Evolutionary conservation across 1,140 invertebrate species (phyloP).

Genomic region (Trachymyrmex cornetzi): DNA sequence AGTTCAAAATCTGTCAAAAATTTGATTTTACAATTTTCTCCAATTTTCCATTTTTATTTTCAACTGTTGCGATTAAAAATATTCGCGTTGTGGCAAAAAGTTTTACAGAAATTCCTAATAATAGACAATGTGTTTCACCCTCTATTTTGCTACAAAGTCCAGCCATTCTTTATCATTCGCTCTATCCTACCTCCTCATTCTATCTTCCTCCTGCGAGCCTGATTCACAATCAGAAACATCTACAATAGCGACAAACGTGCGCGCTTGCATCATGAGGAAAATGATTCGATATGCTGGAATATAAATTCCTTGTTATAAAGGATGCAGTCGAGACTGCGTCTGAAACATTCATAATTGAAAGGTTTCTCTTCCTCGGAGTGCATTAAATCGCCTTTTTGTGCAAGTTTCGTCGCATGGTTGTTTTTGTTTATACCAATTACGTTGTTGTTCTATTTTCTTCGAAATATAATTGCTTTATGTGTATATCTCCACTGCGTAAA

Average conservation of each 20-base stretch:
- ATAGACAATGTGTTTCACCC: constrained; percentile 22
- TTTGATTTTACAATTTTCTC: background rate
- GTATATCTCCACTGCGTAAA: constrained; percentile 2
- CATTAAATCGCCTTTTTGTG: constrained; percentile 26
- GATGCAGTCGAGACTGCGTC: constrained; percentile 25
- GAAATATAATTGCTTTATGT: constrained; percentile 3
- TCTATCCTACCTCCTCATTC: constrained; percentile 7
- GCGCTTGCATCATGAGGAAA: constrained; percentile 43
- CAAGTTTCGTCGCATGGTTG: background rate
- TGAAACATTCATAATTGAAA: constrained; percentile 49
- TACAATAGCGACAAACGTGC: constrained; percentile 41
- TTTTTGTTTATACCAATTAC: constrained; percentile 25
- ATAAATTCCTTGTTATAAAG: constrained; percentile 51
- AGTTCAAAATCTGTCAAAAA: background rate
- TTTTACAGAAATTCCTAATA: constrained; percentile 15
- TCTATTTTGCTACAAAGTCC: constrained; percentile 10
- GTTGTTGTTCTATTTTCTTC: constrained; percentile 2
- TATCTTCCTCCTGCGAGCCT: constrained; percentile 26
- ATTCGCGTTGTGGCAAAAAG: background rate
- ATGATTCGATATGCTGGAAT: constrained; percentile 42
- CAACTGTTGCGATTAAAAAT: background rate
- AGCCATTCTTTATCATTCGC: constrained; percentile 21
- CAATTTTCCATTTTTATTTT: constrained; percentile 21
- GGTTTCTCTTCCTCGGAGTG: background rate
- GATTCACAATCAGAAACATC: constrained; percentile 41